Evolutionary conservation across 2,113 vertebrate species (phyloP), one percentile per base, ranked within the genome.

Genomic region (Stigmatopora argus): DNA sequence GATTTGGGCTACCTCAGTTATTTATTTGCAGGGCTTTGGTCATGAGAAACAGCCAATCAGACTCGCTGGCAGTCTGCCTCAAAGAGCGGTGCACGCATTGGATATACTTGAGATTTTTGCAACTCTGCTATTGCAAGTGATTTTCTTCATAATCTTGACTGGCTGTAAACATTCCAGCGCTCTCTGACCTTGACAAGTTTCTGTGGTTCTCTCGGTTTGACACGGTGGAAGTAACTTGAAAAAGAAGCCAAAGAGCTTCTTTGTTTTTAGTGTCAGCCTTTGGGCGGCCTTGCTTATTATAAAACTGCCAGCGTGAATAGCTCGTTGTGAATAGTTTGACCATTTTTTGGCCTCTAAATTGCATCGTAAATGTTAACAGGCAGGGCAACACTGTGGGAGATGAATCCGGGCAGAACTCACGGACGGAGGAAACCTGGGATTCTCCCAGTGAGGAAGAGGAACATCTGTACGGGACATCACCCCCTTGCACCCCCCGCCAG

Each of bases 401-500:
- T 85, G 89, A 78, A 51, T 68, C 89, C 75, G 86, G 83, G 67
- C 91, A 82, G 82, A 83, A 77, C 79, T 85, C 84, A 5, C 92
- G 92, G 41, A 86, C 88, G n/a, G 95, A 94, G 62, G 94, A 96
- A 69, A 87, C 92, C 71, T 93, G 90, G 78, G 97, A 98, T 74
- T 94, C 94, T 80, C 74, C 88, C 51, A 92, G 81, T 41, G 75
- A 93, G 62, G 95, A 95, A 78, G 91, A 88, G 63, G 92, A 94
- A 60, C n/a, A 53, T 62, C 56, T 83, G 21, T 97, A 96, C 65
- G 83, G 93, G 70, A 76, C 92, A 64, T 95, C 96, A 74, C 97
- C 97, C 63, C 95, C 97, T 38, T 93, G 83, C 78, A 96, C 91
- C 26, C 86, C 89, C n/a, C 93, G 96, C 21, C 96, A 95, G 93